Conservation (phyloP, 2,113 vertebrate species). For the Benthochromis sp. region DNA sequence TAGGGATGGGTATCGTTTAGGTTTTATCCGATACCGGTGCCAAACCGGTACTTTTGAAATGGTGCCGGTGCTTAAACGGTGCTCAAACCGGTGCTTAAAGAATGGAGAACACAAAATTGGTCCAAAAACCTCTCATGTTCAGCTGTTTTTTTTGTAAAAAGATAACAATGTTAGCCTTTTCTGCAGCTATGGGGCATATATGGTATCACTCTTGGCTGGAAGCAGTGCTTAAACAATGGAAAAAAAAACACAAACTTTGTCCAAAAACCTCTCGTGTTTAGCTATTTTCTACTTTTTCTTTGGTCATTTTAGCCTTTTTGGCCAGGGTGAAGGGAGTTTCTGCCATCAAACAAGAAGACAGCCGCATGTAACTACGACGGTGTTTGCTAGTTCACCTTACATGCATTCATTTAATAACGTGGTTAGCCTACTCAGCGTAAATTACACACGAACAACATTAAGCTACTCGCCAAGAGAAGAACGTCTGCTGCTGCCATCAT, state of each 20-base stretch:
- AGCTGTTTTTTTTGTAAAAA: background rate
- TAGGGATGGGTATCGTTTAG: background rate
- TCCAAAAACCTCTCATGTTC: background rate
- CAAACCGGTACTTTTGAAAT: background rate
- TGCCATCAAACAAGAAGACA: too few relatives aligned
- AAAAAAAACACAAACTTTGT: rapidly evolving
- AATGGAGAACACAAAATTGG: rapidly evolving
- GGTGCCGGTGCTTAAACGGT: rapidly evolving
- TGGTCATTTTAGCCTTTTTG: too few relatives aligned
- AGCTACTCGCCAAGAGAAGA: too few relatives aligned
- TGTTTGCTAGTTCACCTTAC: too few relatives aligned
- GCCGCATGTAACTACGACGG: rapidly evolving
- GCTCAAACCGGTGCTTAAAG: rapidly evolving
- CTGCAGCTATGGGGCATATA: rapidly evolving
- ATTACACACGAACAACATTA: too few relatives aligned
- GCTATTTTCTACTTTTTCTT: rapidly evolving
- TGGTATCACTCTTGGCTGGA: background rate
- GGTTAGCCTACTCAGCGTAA: too few relatives aligned
- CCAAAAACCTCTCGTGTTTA: background rate
- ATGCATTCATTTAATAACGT: rapidly evolving
- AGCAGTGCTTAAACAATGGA: rapidly evolving
- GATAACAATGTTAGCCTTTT: rapidly evolving
- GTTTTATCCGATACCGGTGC: rapidly evolving
- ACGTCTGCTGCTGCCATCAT: too few relatives aligned
- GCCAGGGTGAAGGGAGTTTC: rapidly evolving